These are phyloP conservation scores for Nomia melanderi DNA, from an alignment of 1,140 invertebrate genomes.

Conservation along the genomic window DNA sequence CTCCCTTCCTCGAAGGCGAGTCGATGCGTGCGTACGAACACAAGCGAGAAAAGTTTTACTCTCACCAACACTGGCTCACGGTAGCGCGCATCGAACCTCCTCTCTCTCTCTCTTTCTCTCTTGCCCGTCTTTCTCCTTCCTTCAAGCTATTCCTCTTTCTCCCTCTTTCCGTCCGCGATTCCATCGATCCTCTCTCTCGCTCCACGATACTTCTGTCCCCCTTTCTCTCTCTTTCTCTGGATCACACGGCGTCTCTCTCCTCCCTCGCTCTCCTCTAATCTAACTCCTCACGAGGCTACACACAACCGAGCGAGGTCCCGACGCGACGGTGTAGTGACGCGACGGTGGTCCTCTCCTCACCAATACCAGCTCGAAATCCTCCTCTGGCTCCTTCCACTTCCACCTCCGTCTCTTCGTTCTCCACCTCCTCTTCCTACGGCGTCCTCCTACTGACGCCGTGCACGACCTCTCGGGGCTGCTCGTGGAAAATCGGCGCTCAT, in stretches of 20 bases:
- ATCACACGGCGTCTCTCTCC: constrained; percentile 42
- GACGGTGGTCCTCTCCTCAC: constrained; percentile 68
- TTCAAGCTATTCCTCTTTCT: constrained; percentile 28
- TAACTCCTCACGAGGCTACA: constrained; percentile 76
- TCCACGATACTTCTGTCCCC: neutral
- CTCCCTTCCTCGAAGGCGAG: constrained; percentile 68
- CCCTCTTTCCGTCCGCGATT: neutral
- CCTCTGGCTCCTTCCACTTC: constrained; percentile 66
- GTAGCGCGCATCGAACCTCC: constrained; percentile 61
- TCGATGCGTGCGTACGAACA: constrained; percentile 77
- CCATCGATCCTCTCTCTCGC: constrained; percentile 54
- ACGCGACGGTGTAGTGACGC: constrained; percentile 59
- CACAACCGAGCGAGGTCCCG: constrained; percentile 40
- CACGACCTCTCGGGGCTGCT: constrained; percentile 73
- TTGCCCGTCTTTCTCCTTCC: neutral
- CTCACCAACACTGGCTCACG: constrained; percentile 71
- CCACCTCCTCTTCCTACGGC: constrained; percentile 63
- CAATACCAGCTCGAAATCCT: constrained; percentile 70
- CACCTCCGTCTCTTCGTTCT: constrained; percentile 63
- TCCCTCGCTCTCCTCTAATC: constrained; percentile 76
- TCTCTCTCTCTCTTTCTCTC: constrained; percentile 36
- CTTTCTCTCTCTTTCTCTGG: constrained; percentile 26
- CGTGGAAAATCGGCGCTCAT: constrained; percentile 74
- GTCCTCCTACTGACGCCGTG: constrained; percentile 67
- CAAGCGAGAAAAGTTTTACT: constrained; percentile 80